Conservation (phyloP, 1,140 invertebrate species). For the Dendrolimus kikuchii region DNA sequence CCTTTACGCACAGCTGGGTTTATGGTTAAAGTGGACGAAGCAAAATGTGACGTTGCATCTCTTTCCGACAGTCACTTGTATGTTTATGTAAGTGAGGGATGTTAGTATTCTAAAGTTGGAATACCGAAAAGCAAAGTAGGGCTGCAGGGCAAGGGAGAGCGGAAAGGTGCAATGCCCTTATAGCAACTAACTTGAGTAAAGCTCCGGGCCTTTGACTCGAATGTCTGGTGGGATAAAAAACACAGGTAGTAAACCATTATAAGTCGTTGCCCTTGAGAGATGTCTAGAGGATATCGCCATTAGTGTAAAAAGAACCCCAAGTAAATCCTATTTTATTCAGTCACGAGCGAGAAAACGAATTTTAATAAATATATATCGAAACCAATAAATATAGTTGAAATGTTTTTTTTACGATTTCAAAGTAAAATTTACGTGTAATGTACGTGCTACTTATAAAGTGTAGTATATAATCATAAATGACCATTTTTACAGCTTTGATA, state of each 20-base stretch:
- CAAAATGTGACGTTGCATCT: constrained; percentile 43
- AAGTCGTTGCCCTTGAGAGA: constrained; percentile 60
- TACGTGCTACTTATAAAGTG: too few species aligned
- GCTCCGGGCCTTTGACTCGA: constrained; percentile 55
- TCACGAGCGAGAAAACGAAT: constrained; percentile 1
- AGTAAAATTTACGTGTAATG: too few species aligned
- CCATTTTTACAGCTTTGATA: too few species aligned
- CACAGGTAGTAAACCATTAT: constrained; percentile 62
- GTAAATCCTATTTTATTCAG: constrained; percentile 3
- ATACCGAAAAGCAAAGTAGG: constrained; percentile 59
- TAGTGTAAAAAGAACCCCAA: constrained; percentile 11
- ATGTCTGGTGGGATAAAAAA: constrained; percentile 51
- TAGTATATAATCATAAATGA: too few species aligned
- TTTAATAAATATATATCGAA: too few species aligned
- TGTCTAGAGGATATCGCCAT: constrained; percentile 52
- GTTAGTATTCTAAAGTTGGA: constrained; percentile 37
- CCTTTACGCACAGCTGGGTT: constrained; percentile 50
- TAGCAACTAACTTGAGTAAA: constrained; percentile 45
- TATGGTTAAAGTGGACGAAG: constrained; percentile 46
- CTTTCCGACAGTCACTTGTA: constrained; percentile 41
- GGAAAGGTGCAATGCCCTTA: constrained; percentile 64
- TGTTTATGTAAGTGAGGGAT: constrained; percentile 32
- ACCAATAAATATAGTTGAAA: too few species aligned
- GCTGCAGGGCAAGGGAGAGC: constrained; percentile 67
- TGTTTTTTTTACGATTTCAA: too few species aligned